These are phyloP conservation scores for Sebastes elongatus DNA, from an alignment of 2,797 vertebrate species.

Conservation along the genomic window DNA sequence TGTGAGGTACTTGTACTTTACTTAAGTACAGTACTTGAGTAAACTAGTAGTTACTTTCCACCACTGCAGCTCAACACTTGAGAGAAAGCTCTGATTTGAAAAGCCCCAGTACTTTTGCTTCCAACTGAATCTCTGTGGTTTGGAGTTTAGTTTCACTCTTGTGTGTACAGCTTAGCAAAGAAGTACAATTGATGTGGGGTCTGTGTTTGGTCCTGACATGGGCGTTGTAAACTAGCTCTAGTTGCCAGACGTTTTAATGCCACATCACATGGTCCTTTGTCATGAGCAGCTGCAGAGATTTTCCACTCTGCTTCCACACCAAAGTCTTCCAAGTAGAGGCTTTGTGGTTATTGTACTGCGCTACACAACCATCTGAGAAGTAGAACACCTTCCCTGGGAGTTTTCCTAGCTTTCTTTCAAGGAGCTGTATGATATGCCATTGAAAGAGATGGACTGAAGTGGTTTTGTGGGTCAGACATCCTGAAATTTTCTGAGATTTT, in stretches of 20 bases:
- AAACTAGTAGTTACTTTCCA: neutral
- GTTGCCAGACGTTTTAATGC: neutral
- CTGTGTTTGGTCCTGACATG: neutral
- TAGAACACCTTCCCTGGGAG: neutral
- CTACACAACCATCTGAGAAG: neutral
- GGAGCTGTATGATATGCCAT: neutral
- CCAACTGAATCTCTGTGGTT: neutral
- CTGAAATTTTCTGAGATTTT: neutral
- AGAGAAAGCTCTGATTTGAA: neutral
- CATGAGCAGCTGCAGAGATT: neutral
- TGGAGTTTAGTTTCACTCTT: neutral
- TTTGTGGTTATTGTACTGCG: neutral
- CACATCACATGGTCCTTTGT: neutral
- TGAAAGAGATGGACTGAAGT: neutral
- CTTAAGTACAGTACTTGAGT: neutral
- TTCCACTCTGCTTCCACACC: neutral
- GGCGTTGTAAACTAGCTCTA: neutral
- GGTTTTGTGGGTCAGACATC: neutral
- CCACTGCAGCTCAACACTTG: neutral
- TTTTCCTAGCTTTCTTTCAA: neutral
- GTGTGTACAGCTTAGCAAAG: neutral
- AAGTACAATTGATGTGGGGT: neutral
- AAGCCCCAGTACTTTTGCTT: neutral
- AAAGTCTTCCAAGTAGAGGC: neutral
- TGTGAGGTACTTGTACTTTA: neutral